A percentile compares a stretch with the other conserved stretches of the same genome.
Conservation (phyloP, 1,140 invertebrate genomes). For the Leptinotarsa lineolata region DNA sequence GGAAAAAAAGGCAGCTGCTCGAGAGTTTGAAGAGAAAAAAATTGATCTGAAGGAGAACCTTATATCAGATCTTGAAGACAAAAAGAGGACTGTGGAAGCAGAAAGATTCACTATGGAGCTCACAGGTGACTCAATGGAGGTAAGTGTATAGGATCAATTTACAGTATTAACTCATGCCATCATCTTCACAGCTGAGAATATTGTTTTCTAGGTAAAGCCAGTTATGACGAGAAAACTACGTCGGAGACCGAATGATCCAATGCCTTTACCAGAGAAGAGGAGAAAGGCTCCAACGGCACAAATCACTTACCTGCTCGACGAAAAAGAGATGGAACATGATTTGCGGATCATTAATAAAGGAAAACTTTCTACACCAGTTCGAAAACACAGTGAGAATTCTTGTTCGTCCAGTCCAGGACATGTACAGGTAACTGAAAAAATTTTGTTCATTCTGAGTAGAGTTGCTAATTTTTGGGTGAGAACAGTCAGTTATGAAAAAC, state of each 20-base stretch:
- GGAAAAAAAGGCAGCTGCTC: slow-evolving; percentile 84
- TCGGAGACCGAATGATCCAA: slow-evolving; percentile 89
- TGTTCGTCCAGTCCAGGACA: slow-evolving; percentile 37
- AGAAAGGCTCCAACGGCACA: slow-evolving; percentile 82
- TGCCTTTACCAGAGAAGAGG: slow-evolving; percentile 81
- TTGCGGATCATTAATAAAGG: slow-evolving; percentile 79
- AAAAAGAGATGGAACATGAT: slow-evolving; percentile 88
- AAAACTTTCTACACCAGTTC: slow-evolving; percentile 59
- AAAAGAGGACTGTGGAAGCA: slow-evolving; percentile 84
- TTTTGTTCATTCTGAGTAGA: not conserved
- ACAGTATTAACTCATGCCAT: not conserved
- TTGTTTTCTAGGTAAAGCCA: slow-evolving; percentile 45
- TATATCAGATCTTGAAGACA: slow-evolving; percentile 90
- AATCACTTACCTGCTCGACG: slow-evolving; percentile 84
- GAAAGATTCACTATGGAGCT: slow-evolving; percentile 83
- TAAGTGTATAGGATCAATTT: slow-evolving; percentile 46
- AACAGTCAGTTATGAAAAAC: no score
- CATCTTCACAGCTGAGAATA: not conserved
- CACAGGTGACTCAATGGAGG: slow-evolving; percentile 84
- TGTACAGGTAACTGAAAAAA: slow-evolving; percentile 16
- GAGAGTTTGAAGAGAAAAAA: slow-evolving; percentile 96
- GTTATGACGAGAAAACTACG: slow-evolving; percentile 74
- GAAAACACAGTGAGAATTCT: slow-evolving; percentile 55
- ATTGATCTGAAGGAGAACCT: slow-evolving; percentile 89
- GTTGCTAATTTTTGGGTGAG: no score